phyloP scores from a whole-genome alignment of 2,888 invertebrate species.

The Apamea monoglypha region DNA sequence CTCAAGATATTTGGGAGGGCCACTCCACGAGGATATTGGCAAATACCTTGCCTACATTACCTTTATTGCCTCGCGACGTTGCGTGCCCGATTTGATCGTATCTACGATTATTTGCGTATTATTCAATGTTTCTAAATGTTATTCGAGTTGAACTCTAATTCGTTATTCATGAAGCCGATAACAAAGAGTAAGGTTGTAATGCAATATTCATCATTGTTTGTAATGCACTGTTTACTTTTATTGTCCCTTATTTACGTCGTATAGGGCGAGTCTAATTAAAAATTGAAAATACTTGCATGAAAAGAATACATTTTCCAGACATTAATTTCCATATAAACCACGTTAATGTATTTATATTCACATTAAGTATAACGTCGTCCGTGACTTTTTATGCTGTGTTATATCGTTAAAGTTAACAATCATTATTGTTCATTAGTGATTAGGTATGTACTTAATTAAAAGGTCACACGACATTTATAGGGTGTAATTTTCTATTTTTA shows the following conservation, averaged over 20 bases:
- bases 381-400: conserved; percentile 28
- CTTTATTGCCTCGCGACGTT: conserved; percentile 88
- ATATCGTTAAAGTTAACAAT: conserved; percentile 18
- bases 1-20: conserved; percentile 89
- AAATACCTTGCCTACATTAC: conserved; percentile 90
- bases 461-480: conserved; percentile 8
- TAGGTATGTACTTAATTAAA: conserved; percentile 25
- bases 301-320: conserved; percentile 37
- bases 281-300: conserved; percentile 54
- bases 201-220: conserved; percentile 66
- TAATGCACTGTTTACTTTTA: conserved; percentile 60
- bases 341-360: conserved; percentile 23
- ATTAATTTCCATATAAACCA: conserved; percentile 27
- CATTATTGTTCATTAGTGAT: conserved; percentile 27
- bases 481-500: not conserved
- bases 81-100: conserved; percentile 85
- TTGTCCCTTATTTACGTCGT: conserved; percentile 46
- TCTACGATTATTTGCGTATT: conserved; percentile 85
- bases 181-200: conserved; percentile 67
- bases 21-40: conserved; percentile 89
- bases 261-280: conserved; percentile 48
- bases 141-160: conserved; percentile 78
- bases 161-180: conserved; percentile 74
- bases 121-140: conserved; percentile 84
- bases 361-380: conserved; percentile 5